Base-by-base conservation (phyloP, 2,888 invertebrate genomes). In the Athalia cordata region DNA sequence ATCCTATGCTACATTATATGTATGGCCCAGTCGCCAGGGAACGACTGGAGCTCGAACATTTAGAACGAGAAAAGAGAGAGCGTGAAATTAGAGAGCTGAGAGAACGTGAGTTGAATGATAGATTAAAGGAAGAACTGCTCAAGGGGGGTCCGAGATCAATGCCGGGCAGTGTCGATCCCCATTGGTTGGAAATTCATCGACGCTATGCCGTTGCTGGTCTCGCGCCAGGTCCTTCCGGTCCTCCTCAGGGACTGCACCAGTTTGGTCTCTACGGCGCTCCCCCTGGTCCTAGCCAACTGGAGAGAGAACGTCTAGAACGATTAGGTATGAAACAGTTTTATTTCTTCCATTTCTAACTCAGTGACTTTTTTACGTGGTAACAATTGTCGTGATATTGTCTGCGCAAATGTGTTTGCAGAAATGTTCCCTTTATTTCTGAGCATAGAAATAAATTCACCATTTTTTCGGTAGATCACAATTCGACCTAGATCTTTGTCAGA, bases 171-270 rank as follows among this genome's bases (percentile, higher is more conserved):
- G 91, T 96, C 84, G 96, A 96, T 89, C 95, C 96, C 0, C 95
- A 95, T 85, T 95, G 98, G 97, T 91, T 98, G 84, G 98, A 98
- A 89, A 94, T 98, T 89, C 98, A 98, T 88, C 92, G 97, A 87
- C 92, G 96, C 87, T 95, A 93, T 83, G 90, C 89, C 77, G 87
- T 79, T 6, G 89, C 89, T 0, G 88, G 90, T 6, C 88, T 90
- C 47, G 84, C 91, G 8, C 88, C 90, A 3, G 90, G 90, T 75
- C 88, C 88, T 47, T 91, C 91, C 11, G 93, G 92, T 70, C 89
- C 92, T 3, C 91, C 91, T 4, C 91, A 90, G 78, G 90, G 88
- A 13, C 92, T 95, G 61, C 94, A 93, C 83, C 95, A 95, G 86
- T 95, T 95, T 86, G 94, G 95, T 7, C 90, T 95, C 76, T 95